These are phyloP conservation scores for Ptyas mucosa DNA, from an alignment of 2,113 vertebrate species.

Conservation along the genomic window DNA sequence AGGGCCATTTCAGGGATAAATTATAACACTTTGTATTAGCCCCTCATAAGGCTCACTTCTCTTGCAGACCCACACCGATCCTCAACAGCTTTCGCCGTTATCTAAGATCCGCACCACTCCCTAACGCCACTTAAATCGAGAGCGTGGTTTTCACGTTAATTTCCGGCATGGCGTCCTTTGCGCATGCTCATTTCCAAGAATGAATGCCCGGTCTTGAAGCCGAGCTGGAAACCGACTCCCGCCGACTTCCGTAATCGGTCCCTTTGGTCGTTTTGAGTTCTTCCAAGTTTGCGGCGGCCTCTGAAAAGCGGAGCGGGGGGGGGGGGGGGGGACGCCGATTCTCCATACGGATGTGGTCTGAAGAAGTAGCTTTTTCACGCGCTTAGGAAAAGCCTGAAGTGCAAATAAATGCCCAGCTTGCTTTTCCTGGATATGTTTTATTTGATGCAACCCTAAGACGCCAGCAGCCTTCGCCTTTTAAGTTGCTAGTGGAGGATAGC, in stretches of 20 bases:
- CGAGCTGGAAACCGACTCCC: not conserved
- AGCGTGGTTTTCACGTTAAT: not conserved
- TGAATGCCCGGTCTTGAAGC: not conserved
- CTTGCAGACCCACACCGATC: not conserved
- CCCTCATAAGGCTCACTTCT: not conserved
- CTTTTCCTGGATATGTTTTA: not conserved
- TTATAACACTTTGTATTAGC: not conserved
- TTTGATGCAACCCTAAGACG: not conserved
- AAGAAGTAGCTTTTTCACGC: not conserved
- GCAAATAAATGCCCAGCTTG: not conserved
- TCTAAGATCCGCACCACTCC: not conserved
- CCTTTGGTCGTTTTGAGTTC: not conserved
- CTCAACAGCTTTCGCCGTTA: not conserved
- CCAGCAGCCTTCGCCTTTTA: not conserved
- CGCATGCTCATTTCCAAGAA: not conserved
- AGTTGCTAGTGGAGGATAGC: not conserved
- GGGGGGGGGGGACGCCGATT: not conserved
- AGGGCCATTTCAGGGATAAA: not conserved
- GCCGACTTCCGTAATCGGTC: not conserved
- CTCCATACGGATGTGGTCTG: not conserved
- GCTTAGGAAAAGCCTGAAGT: not conserved
- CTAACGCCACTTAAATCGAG: not conserved
- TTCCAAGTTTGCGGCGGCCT: not conserved
- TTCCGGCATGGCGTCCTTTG: not conserved
- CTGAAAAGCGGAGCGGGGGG: not conserved